Conservation (phyloP, 2,797 vertebrate species). For the Dryobates pubescens region DNA sequence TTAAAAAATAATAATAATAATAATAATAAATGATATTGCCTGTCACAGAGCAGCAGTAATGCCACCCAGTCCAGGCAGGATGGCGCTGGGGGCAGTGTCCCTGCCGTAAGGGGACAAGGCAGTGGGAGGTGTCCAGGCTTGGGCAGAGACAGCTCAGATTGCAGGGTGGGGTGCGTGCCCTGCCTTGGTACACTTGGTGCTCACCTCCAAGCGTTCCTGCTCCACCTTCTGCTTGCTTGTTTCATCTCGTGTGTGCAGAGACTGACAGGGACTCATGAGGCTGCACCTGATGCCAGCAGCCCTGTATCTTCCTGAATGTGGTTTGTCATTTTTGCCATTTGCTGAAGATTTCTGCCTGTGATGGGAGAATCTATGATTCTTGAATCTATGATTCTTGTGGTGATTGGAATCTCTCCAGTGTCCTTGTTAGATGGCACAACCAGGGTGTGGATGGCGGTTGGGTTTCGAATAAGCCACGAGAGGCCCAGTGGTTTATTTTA, state of each 20-base stretch:
- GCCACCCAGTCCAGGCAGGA: background rate
- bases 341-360: background rate
- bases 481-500: background rate
- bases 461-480: background rate
- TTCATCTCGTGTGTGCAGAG: background rate
- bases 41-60: background rate
- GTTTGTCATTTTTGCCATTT: background rate
- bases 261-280: background rate
- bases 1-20: constrained; percentile 41
- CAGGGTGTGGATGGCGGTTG: background rate
- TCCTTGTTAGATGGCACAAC: background rate
- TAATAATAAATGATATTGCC: constrained; percentile 54
- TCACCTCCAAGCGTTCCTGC: background rate
- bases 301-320: background rate
- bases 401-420: background rate
- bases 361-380: background rate
- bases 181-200: fast-evolving
- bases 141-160: background rate
- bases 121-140: background rate
- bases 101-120: background rate
- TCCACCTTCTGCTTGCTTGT: background rate
- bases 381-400: background rate
- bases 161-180: background rate
- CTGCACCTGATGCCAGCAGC: background rate
- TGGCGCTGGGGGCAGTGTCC: background rate